Evolutionary conservation across 2,113 vertebrate genomes (phyloP), one percentile per base, ranked within the genome.

Genomic region (Pelvicachromis taeniatus): DNA sequence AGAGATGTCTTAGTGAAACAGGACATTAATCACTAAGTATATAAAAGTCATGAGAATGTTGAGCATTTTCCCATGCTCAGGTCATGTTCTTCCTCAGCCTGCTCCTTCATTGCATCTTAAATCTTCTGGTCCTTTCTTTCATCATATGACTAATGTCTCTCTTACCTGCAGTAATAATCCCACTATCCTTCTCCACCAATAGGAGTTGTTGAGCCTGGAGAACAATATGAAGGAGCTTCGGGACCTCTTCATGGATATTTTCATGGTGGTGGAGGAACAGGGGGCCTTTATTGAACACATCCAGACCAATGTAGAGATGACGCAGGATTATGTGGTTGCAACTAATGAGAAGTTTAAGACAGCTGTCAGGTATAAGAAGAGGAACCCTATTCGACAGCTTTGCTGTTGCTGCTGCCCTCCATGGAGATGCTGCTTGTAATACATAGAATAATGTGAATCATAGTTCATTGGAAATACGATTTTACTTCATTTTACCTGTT

Each of bases 341-440:
- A 94, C 97, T 61, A 97, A 91, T 58, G 98, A 99, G 88, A 98
- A 98, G 93, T 98, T 99, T 85, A 97, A 97, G 86, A 84, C 95
- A 68, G 99, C 98, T 38, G 95, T 95, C 35, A 97, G 95, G 79
- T 99, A 99, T 58, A 97, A 94, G 92, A 98, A 94, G 91, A 97
- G 94, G 88, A 97, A 98, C 86, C 97, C 97, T n/a, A 96, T 98
- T 31, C 96, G 91, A 85, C 94, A 86, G 77, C 33, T 99, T 35
- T 99, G 97, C 82, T 99, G 97, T 89, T 99, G 98, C 90, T 99
- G 98, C 50, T 99, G 96, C 56, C 96, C 97, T 1, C 96, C 97
- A 0, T 98, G 96, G 95, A 94, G 91, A 87, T 95, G 92, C 84
- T 95, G 94, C 85, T 86, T 92, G 58, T 94, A 82, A 89, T 73